Base-by-base conservation (phyloP, 2,888 invertebrate species). In the Melinaea marsaeus region DNA sequence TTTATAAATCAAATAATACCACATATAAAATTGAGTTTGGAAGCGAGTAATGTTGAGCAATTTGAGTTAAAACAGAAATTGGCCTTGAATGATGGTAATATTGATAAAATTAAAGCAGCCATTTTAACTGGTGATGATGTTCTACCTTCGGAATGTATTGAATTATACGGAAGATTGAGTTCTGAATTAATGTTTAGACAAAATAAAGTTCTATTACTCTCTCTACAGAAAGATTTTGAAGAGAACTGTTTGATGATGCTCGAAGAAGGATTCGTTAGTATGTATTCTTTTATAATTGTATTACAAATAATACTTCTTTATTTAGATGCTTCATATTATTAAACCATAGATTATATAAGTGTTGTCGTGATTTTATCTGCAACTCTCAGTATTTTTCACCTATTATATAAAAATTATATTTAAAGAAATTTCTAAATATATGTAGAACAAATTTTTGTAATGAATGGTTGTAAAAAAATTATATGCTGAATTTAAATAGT, bases 161-260 rank as follows among this genome's bases (percentile, higher is more conserved):
- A 83, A 59, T 69, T 76, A 13, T 91, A 84, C 76, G 91, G 91
- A 2, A 86, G 79, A 64, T 71, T 86, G 61, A 87, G 87, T 4
- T 84, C 85, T 0, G 90, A 91, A 64, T 71, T 91, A 37, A 85
- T 90, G 87, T 90, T 89, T 47, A 81, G 91, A 62, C 90, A 91
- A 66, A 90, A 85, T 71, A 85, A 83, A 48, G 89, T 90, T 33
- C 71, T 91, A 13, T 72, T 91, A 22, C 70, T 81, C 37, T 77
- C 75, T 3, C 68, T 91, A 13, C 86, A 85, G 61, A 86, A 84
- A 55, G 84, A 88, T 76, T 81, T 91, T 58, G 83, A 89, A 65
- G 80, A 80, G 22, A 75, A 85, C 71, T 88, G 87, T 63, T 72
- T 91, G 11, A 73, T 79, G 73, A 77, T 78, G 75, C 74, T 91